Evolutionary conservation across 2,113 vertebrate species (phyloP), one percentile per base, ranked within the genome.

Genomic region (Cyanoderma ruficeps): DNA sequence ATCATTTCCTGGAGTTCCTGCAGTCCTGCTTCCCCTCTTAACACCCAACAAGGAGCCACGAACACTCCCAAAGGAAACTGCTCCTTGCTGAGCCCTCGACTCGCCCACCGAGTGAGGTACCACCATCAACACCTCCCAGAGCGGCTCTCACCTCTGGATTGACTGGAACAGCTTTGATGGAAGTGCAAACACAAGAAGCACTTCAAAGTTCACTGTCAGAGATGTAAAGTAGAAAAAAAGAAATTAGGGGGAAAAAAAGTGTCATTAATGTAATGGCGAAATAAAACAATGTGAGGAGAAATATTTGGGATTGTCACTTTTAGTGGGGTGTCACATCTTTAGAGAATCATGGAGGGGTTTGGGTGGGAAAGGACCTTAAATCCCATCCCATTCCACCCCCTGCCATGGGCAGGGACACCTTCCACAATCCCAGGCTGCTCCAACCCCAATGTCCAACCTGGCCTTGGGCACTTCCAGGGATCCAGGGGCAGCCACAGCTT

Each of bases 381-480:
- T 11, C 18, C 39, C 35, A 28, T 20, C 60, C 7, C 6, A 15
- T 37, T 0, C 17, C 39, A 37, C 1, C n/a, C n/a, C 31, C 39
- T 30, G 22, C 37, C 25, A 13, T 16, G 39, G 57, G 27, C 39
- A 46, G 70, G 60, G 42, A 56, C 60, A 57, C 6, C 35, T 85
- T 0, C n/a, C 30, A 13, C 70, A 16, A 4, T 13, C 50, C 41
- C 69, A 65, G 41, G 57, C 1, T 17, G 57, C 7, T 39, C 68
- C 13, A 2, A 31, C 6, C 37, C 60, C 23, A 19, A 0, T 2
- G 11, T 15, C 44, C 31, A 63, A 0, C 33, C 46, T 37, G 63
- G 25, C 21, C 44, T 50, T 14, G 53, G 70, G 0, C 42, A 35
- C 12, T 75, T 1, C 50, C 71, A 76, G 70, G 71, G 70, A 57